Base-by-base conservation (phyloP, 2,888 invertebrate genomes). In the Drosophila barbarae region DNA sequence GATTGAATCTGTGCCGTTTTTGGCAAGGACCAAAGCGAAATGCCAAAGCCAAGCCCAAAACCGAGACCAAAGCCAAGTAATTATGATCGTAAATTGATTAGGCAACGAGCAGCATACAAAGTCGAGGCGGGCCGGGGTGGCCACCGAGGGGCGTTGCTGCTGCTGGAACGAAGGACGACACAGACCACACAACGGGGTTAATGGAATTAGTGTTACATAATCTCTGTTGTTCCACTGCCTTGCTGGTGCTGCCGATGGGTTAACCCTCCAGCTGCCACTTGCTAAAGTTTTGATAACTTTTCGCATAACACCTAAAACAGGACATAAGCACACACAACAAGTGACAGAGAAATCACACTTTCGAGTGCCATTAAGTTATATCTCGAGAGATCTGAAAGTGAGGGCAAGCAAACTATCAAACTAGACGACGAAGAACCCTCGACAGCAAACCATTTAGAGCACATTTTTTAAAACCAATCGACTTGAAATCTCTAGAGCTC, bases 21-120 rank as follows among this genome's bases (percentile, higher is more conserved):
- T 61, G 63, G 54, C 76, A 60, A 54, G 47, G 56, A 54, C 73
- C 66, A 59, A 67, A 60, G 55, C 70, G 60, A 41, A 66, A 57
- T 56, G 44, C 60, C 63, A 69, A 66, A 63, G 41, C 61, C 60
- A 68, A 52, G 53, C 26, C 67, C 61, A 53, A 51, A 67, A 59
- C 60, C 79, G 68, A 59, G 69, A 65, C 70, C 63, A 69, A 59
- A 69, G 54, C 69, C 69, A 69, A 72, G 80, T 78, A 78, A 78
- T 78, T 78, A 78, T 78, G 83, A 83, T 78, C 83, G 67, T 70
- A 78, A 77, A 78, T 78, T 79, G 78, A 83, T 83, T 80, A 77
- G 63, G 52, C 59, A 63, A 50, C 63, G 35, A 61, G 50, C 10
- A 30, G 49, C 30, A 44, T 32, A 53, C 57, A 53, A 41, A 64